Evolutionary conservation across 2,113 vertebrate genomes (phyloP), one percentile per base, ranked within the genome.

Genomic region (Fukomys damarensis): DNA sequence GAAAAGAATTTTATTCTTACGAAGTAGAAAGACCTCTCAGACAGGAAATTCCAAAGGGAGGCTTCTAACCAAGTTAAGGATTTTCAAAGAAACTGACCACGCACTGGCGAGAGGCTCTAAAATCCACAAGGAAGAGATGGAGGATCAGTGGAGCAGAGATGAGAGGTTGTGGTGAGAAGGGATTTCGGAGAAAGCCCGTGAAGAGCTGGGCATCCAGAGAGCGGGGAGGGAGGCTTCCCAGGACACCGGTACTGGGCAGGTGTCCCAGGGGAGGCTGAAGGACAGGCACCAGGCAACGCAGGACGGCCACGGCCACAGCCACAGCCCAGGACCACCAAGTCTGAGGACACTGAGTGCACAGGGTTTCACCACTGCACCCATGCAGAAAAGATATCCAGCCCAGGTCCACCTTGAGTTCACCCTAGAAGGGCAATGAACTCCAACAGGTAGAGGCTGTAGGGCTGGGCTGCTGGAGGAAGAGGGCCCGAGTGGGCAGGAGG

Each of bases 1-100:
- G 86, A 89, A 56, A 79, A 92, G 82, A 91, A 86, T 46, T 84
- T 65, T 19, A 17, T 86, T 95, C 43, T 79, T 81, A 80, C 1
- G 20, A 86, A 77, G 70, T 1, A 20, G 95, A 84, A 90, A 85
- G 92, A 61, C 24, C 52, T 46, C 38, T 38, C 38, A 49, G 30
- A 58, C 7, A 32, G 58, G 63, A 88, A 74, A 70, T 81, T 58
- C n/a, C 65, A 43, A 76, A 70, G 32, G 2, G 63, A 95, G 58
- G 19, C 43, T 94, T 89, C 66, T 88, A 68, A 68, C 32, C 32
- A 68, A 87, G 54, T 66, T 2, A 56, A 61, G 58, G 43, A 84
- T 76, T 94, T 95, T 85, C 84, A 90, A 90, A 92, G 61, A 49
- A 79, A 56, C 49, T 49, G 89, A 61, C 81, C 68, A 74, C 0